Conservation (phyloP, 2,888 invertebrate genomes). For the Acanthoscelides obtectus region DNA sequence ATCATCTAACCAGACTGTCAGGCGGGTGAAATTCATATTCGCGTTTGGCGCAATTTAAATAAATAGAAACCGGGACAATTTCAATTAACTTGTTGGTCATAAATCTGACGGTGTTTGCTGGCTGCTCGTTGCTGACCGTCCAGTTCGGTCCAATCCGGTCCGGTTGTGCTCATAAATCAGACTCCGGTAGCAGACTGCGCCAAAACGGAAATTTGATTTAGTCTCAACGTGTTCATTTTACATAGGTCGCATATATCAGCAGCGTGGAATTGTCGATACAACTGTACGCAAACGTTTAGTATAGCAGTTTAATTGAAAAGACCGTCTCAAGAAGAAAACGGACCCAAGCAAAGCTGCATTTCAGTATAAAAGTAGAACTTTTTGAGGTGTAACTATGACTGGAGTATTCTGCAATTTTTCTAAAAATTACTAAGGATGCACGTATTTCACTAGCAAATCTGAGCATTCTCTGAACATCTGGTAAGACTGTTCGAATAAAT, state of each 20-base stretch:
- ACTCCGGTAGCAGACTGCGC: not conserved
- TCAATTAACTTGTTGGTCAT: conserved; percentile 12
- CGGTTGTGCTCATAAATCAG: not conserved
- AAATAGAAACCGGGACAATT: conserved; percentile 10
- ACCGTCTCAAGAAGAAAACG: too few species aligned
- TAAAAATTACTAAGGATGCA: too few species aligned
- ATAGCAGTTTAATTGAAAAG: too few species aligned
- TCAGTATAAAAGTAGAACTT: too few species aligned
- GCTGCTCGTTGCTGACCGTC: conserved; percentile 6
- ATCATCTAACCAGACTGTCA: not conserved
- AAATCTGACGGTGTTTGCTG: conserved; percentile 14
- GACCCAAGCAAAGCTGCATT: too few species aligned
- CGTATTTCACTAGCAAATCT: too few species aligned
- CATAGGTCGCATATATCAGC: not conserved
- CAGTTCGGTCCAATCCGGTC: not conserved
- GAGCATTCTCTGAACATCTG: too few species aligned
- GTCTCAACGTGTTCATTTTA: not conserved
- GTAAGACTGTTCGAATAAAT: too few species aligned
- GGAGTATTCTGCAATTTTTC: too few species aligned
- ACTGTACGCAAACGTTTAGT: not conserved
- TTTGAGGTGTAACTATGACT: too few species aligned
- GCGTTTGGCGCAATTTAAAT: conserved; percentile 6
- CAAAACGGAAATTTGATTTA: not conserved
- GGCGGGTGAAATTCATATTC: not conserved
- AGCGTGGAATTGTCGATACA: not conserved